Conservation (phyloP, 92 coral and sea anemone species). For the Nematostella vectensis region DNA sequence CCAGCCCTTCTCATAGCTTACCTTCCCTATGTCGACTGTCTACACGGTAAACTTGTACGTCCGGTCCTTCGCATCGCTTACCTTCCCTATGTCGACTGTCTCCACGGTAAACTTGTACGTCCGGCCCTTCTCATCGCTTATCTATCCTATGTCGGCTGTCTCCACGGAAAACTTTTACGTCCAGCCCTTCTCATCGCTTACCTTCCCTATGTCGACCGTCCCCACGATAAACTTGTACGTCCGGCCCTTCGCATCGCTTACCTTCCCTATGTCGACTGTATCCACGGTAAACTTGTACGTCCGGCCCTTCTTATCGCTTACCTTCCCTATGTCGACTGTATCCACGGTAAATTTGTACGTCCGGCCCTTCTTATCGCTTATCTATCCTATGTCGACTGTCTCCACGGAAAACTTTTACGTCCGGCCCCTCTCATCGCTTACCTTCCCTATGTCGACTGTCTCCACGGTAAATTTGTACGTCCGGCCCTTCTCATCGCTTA, state of each 20-base stretch:
- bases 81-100: conserved; percentile 88
- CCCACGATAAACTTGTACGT: too few species aligned
- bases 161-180: conserved; percentile 95
- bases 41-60: conserved; percentile 96
- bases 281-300: conserved; percentile 98
- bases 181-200: conserved; percentile 93
- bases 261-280: conserved; percentile 98
- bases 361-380: conserved; percentile 73
- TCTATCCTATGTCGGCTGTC: conserved; percentile 94
- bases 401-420: conserved; percentile 97
- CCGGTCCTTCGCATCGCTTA: conserved; percentile 83
- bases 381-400: conserved; percentile 98
- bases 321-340: conserved; percentile 96
- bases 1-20: conserved; percentile 81
- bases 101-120: conserved; percentile 97
- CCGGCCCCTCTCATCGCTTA: conserved; percentile 89
- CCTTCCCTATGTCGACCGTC: too few species aligned
- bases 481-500: conserved; percentile 48
- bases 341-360: conserved; percentile 98
- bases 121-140: conserved; percentile 92
- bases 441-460: conserved; percentile 83
- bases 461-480: conserved; percentile 86
- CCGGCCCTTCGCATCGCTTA: conserved; percentile 52
- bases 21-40: conserved; percentile 97
- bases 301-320: conserved; percentile 68